Percentiles rank a stretch among this genome's conserved stretches.
Conservation (phyloP, 2,797 vertebrate genomes). For the Neopelma chrysocephalum region DNA sequence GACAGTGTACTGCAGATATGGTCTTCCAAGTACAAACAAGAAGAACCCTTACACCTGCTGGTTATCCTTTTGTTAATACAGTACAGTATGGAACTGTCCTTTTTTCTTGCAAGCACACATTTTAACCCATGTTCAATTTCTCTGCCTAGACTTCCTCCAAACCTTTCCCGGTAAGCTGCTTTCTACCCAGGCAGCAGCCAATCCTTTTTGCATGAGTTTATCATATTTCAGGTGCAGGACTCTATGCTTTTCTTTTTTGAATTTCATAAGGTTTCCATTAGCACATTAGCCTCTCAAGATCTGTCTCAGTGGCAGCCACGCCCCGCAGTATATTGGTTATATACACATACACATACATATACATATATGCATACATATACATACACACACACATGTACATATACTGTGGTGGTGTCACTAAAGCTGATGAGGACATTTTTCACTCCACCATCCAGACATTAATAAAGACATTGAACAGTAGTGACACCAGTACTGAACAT, state of each 20-base stretch:
- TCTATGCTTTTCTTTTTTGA: background rate
- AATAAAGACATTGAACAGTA: background rate
- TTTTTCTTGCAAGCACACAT: background rate
- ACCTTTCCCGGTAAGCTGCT: background rate
- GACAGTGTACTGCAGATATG: background rate
- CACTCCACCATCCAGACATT: background rate
- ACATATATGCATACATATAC: no score
- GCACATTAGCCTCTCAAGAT: background rate
- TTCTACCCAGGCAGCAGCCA: background rate
- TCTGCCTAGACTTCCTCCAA: no score
- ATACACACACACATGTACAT: no score
- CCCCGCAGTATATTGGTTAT: background rate
- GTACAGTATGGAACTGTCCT: background rate
- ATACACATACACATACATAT: background rate
- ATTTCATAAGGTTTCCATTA: background rate
- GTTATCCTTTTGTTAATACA: background rate
- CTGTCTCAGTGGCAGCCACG: background rate
- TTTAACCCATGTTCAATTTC: background rate
- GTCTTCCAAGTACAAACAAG: background rate
- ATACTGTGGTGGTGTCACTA: background rate
- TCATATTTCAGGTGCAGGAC: background rate
- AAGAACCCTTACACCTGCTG: background rate
- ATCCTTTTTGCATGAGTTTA: background rate
- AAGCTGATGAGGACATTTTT: background rate
- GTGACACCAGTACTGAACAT: background rate